Percentiles rank a stretch among this genome's conserved stretches.
These are phyloP conservation scores for Scytalopus superciliaris DNA, from an alignment of 2,113 vertebrate species.

Conservation along the genomic window DNA sequence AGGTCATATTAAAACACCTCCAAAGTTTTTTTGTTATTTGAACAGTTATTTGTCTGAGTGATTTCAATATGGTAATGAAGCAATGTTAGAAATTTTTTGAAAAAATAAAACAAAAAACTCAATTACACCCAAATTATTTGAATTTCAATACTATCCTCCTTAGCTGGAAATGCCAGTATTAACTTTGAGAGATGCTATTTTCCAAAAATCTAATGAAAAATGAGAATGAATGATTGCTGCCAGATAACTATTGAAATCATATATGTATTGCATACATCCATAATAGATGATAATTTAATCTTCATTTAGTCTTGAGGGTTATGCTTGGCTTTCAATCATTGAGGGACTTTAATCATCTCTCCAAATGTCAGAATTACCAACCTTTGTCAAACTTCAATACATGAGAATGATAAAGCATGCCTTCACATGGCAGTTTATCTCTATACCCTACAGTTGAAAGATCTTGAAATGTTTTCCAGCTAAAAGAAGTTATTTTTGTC, in stretches of 20 bases:
- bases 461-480: conserved; percentile 32
- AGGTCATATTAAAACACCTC: neutral
- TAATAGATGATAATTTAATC: conserved; percentile 33
- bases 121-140: neutral
- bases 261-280: neutral
- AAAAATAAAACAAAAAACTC: neutral
- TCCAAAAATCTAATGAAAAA: conserved; percentile 5
- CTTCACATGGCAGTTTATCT: conserved; percentile 4
- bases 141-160: neutral
- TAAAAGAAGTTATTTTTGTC: conserved; percentile 41
- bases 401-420: neutral
- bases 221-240: neutral
- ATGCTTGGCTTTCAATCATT: conserved; percentile 9
- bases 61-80: neutral
- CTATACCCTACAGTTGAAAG: neutral
- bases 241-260: conserved; percentile 5
- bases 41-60: neutral
- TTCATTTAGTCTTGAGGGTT: conserved; percentile 19
- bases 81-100: neutral
- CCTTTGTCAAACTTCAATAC: neutral
- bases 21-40: neutral
- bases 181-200: neutral
- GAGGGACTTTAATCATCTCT: neutral
- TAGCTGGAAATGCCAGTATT: neutral
- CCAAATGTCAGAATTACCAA: conserved; percentile 10